Base-by-base conservation (phyloP, 2,113 vertebrate species). In the Erpornis zantholeuca region DNA sequence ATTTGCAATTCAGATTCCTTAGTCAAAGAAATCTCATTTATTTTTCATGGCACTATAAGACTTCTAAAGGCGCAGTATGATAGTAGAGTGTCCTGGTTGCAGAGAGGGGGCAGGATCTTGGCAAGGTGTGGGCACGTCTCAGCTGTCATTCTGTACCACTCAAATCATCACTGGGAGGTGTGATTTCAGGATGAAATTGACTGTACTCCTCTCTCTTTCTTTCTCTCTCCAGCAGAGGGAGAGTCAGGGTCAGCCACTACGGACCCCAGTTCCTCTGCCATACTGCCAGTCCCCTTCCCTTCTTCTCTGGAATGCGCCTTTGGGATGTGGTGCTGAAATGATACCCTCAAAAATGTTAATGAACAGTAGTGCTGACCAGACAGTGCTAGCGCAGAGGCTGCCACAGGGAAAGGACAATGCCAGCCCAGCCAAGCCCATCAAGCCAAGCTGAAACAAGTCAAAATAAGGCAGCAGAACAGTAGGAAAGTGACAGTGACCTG, bases 241-340 rank as follows among this genome's bases (percentile, higher is more conserved):
- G 24, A 25, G 60, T 49, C 12, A 42, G 35, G 8, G 35, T 66
- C 24, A 60, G 20, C 3, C 25, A 29, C 42, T 66, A 24, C 0
- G 0, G n/a, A 20, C 12, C 12, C 29, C 0, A 0, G 8, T 35
- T 66, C 35, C 31, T 75, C 24, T 57, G 24, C 20, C 0, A 0
- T 42, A 42, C 44, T 44, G 9, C 25, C 13, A 35, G 19, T 76
- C 25, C 11, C 7, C 22, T 66, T 50, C 31, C 17, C 25, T 31
- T 68, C 68, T 33, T 44, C 6, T 44, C 36, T 50, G 36, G 44
- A 19, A 35, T 42, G 31, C 0, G 0, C 25, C 13, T 35, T 17
- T 35, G 20, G 35, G 14, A 19, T 54, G 27, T 33, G 7, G 9
- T 47, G n/a, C 59, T 84, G n/a, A 84, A 84, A 73, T 47, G 15